Percentiles rank a stretch among this genome's conserved stretches.
Conservation (phyloP, 2,888 invertebrate species). For the Alsophila aescularia region DNA sequence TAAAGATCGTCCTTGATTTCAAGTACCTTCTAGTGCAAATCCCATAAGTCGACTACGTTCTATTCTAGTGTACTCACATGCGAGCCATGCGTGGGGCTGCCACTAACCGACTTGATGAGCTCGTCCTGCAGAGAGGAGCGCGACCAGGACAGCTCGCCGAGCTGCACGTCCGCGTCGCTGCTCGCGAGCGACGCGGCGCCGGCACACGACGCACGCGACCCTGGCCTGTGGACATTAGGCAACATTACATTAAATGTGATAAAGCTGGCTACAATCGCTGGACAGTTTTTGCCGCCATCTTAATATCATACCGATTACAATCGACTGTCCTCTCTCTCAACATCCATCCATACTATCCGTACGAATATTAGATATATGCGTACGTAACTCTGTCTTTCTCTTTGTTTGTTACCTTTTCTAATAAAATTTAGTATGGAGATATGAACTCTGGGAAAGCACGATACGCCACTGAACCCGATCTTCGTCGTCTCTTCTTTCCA, state of each 20-base stretch:
- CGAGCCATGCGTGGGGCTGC: slow-evolving; percentile 71
- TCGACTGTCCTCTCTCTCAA: too few relatives aligned
- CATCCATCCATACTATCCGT: too few relatives aligned
- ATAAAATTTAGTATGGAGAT: too few relatives aligned
- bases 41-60: not conserved
- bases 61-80: slow-evolving; percentile 67
- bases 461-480: too few relatives aligned
- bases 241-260: not conserved
- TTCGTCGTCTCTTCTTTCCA: too few relatives aligned
- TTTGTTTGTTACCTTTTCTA: too few relatives aligned
- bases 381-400: too few relatives aligned
- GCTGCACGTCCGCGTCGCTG: slow-evolving; percentile 77
- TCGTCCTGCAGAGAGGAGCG: slow-evolving; percentile 88
- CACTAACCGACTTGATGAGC: slow-evolving; percentile 86
- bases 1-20: not conserved
- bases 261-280: too few relatives aligned
- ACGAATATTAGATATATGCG: too few relatives aligned
- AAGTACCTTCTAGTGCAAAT: not conserved
- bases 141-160: slow-evolving; percentile 86
- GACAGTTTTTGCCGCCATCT: too few relatives aligned
- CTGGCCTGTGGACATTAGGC: slow-evolving; percentile 62
- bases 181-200: slow-evolving; percentile 84
- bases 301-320: too few relatives aligned
- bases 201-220: slow-evolving; percentile 85
- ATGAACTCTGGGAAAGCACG: too few relatives aligned